phyloP scores from a whole-genome alignment of 64 coral and sea anemone genomes.

The Platygyra sinensis region DNA sequence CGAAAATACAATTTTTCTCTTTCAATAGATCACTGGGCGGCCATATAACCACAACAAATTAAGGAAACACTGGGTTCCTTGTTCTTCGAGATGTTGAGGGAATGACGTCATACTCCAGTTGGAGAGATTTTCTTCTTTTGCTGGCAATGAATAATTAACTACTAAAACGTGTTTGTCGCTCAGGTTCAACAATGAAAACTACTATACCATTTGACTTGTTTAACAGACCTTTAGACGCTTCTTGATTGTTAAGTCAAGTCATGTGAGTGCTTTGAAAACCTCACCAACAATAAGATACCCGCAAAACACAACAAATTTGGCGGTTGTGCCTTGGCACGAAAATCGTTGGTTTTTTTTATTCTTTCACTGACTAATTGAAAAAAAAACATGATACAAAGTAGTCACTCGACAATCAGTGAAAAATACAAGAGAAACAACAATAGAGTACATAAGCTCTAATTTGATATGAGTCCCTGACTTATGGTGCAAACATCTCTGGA shows the following conservation, averaged over 20 bases:
- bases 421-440: no score
- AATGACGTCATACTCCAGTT: conserved; percentile 8
- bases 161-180: not conserved
- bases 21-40: not conserved
- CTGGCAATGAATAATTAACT: not conserved
- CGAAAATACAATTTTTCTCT: not conserved
- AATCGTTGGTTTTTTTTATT: no score
- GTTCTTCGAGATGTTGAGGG: not conserved
- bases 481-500: no score
- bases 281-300: conserved; percentile 8
- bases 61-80: not conserved
- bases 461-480: no score
- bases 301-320: not conserved
- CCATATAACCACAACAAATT: not conserved
- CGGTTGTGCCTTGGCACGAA: no score
- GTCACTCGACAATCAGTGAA: no score
- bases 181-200: not conserved
- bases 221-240: not conserved
- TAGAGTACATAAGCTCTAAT: no score
- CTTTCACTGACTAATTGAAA: no score
- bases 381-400: no score
- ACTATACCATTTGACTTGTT: not conserved
- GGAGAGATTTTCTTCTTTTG: not conserved
- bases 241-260: not conserved
- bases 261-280: not conserved